A percentile compares a stretch with the other conserved stretches of the same genome.
Evolutionary conservation across 2,888 invertebrate genomes (phyloP).

Genomic region (Drosophila suboccidentalis): DNA sequence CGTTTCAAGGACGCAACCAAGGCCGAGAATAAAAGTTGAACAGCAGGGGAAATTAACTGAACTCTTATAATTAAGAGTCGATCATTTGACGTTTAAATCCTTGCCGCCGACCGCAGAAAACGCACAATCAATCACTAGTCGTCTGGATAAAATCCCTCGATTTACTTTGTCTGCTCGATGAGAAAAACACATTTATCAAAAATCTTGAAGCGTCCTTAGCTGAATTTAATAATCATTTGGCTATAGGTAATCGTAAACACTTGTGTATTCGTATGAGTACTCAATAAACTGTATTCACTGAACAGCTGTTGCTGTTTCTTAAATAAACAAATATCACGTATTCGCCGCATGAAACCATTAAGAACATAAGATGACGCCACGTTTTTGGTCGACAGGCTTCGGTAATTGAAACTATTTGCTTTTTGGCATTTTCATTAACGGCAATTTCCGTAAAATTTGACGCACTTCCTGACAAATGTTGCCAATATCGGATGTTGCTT

Average conservation of each 20-base stretch:
- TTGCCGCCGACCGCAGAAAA: conserved; percentile 38
- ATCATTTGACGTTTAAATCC: conserved; percentile 39
- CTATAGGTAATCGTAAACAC: conserved; percentile 2
- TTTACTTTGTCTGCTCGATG: not conserved
- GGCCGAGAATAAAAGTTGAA: not conserved
- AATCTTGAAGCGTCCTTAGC: conserved; percentile 16
- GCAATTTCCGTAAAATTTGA: conserved; percentile 73
- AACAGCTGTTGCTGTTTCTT: conserved; percentile 30
- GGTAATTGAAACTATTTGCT: conserved; percentile 79
- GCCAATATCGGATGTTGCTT: conserved; percentile 45
- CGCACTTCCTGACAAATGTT: conserved; percentile 74
- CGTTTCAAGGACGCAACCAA: conserved; percentile 27
- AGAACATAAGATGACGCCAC: conserved; percentile 30
- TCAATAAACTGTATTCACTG: not conserved
- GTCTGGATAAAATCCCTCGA: conserved; percentile 35
- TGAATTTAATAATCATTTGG: conserved; percentile 25
- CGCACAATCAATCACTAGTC: conserved; percentile 71
- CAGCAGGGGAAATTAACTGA: conserved; percentile 8
- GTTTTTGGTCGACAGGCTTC: conserved; percentile 8
- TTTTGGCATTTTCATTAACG: conserved; percentile 74
- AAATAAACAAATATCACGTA: conserved; percentile 64
- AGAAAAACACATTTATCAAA: conserved; percentile 53
- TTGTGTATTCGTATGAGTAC: conserved; percentile 10
- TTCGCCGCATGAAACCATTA: conserved; percentile 53
- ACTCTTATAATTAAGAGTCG: conserved; percentile 57